Conservation (phyloP, 2,113 vertebrate genomes). For the Osmerus mordax region DNA sequence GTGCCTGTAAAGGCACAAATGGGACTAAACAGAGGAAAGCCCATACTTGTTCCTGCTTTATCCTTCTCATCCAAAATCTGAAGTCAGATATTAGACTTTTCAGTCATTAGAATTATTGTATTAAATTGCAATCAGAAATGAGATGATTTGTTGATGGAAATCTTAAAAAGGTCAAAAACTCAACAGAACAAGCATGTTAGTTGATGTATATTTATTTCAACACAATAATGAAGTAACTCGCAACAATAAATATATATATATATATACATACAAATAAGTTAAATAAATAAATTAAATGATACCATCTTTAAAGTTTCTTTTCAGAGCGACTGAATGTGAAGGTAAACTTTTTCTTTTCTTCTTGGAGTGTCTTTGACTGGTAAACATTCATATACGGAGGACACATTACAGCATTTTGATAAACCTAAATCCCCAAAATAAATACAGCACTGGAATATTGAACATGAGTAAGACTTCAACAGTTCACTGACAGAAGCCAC, state of each 20-base stretch:
- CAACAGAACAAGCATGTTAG: not conserved
- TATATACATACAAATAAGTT: conserved; percentile 66
- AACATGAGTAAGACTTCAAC: conserved; percentile 1
- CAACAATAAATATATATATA: conserved; percentile 49
- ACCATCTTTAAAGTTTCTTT: not conserved
- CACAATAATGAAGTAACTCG: conserved; percentile 21
- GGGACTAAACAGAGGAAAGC: not conserved
- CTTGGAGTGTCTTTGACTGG: not conserved
- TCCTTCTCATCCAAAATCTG: not conserved
- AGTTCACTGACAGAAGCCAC: not conserved
- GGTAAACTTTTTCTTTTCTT: conserved; percentile 7
- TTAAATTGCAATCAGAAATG: too few species aligned
- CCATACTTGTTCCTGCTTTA: not conserved
- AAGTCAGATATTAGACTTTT: not conserved
- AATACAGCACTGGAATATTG: conserved; percentile 30
- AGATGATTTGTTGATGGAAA: too few species aligned
- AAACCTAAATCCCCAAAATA: not conserved
- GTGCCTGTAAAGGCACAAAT: not conserved
- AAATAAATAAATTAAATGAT: conserved; percentile 60
- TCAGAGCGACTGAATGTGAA: not conserved
- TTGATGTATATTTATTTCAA: conserved; percentile 42
- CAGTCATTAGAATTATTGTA: too few species aligned
- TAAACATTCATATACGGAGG: not conserved
- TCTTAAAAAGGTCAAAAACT: conserved; percentile 7
- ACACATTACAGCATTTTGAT: not conserved